phyloP scores from a whole-genome alignment of 2,797 vertebrate genomes.

The Neosalanx taihuensis region DNA sequence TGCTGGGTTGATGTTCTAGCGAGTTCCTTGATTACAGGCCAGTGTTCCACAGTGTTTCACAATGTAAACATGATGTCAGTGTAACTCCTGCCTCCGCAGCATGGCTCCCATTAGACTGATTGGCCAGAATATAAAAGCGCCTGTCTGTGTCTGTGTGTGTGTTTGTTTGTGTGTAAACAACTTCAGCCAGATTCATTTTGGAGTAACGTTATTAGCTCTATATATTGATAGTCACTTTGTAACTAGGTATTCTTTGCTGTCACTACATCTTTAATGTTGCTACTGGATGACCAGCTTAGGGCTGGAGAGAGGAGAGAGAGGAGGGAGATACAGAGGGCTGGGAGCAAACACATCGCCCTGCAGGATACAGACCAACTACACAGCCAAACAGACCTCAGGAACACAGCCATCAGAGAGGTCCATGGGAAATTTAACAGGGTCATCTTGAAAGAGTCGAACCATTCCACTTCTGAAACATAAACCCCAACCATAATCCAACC shows the following conservation, averaged over 20 bases:
- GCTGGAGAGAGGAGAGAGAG: constrained; percentile 15
- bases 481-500: not conserved
- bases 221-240: too few species aligned
- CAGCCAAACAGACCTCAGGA: constrained; percentile 44
- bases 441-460: constrained; percentile 48
- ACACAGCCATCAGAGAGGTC: constrained; percentile 47
- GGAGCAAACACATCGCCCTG: not conserved
- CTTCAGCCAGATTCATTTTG: too few species aligned
- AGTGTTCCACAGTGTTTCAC: constrained; percentile 48
- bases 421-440: constrained; percentile 53
- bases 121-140: constrained; percentile 59
- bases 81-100: constrained; percentile 40
- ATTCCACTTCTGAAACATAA: constrained; percentile 42
- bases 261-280: constrained; percentile 31
- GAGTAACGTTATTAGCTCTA: too few species aligned
- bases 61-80: constrained; percentile 67
- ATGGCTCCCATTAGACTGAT: constrained; percentile 65
- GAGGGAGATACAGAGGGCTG: not conserved
- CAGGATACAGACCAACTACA: constrained; percentile 61
- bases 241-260: constrained; percentile 9
- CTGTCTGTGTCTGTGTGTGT: too few species aligned
- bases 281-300: constrained; percentile 29
- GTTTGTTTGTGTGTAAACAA: too few species aligned
- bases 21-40: constrained; percentile 61
- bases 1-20: constrained; percentile 46